Evolutionary conservation across 1,140 invertebrate species (phyloP).

Genomic region (Oedothorax gibbosus): DNA sequence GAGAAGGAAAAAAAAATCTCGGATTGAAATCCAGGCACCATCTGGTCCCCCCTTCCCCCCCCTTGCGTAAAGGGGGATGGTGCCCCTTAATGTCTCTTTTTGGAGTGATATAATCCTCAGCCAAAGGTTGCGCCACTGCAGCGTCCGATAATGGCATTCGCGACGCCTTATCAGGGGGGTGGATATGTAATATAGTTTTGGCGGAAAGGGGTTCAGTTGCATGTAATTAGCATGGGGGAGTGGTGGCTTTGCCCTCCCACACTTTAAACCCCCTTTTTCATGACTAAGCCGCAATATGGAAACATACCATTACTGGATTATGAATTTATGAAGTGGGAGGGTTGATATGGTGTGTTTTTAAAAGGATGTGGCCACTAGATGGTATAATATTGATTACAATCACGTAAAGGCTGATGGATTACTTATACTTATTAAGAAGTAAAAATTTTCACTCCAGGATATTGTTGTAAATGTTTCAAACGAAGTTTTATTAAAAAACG

Average conservation of each 20-base stretch:
- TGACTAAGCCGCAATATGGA: too few relatives aligned
- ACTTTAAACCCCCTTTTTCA: background rate
- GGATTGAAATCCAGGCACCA: slow-evolving; percentile 20
- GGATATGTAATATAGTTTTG: background rate
- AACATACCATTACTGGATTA: too few relatives aligned
- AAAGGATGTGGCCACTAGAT: too few relatives aligned
- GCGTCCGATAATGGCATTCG: slow-evolving; percentile 53
- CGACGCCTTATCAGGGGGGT: slow-evolving; percentile 44
- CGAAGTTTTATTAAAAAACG: too few relatives aligned
- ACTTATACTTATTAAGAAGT: too few relatives aligned
- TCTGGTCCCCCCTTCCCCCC: slow-evolving; percentile 28
- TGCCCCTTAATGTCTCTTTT: slow-evolving; percentile 26
- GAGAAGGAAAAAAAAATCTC: background rate
- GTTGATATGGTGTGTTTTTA: too few relatives aligned
- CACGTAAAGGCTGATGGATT: too few relatives aligned
- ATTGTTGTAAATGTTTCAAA: too few relatives aligned
- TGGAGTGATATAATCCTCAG: slow-evolving; percentile 49
- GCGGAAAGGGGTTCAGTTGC: slow-evolving; percentile 28
- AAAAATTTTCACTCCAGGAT: too few relatives aligned
- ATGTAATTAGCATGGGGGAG: slow-evolving; percentile 49
- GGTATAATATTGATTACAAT: too few relatives aligned
- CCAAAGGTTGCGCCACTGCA: slow-evolving; percentile 26
- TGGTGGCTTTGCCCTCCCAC: slow-evolving; percentile 12
- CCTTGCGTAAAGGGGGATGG: background rate
- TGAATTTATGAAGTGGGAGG: too few relatives aligned